phyloP scores from a whole-genome alignment of 2,888 invertebrate genomes.

The Pollenia griseotomentosa region DNA sequence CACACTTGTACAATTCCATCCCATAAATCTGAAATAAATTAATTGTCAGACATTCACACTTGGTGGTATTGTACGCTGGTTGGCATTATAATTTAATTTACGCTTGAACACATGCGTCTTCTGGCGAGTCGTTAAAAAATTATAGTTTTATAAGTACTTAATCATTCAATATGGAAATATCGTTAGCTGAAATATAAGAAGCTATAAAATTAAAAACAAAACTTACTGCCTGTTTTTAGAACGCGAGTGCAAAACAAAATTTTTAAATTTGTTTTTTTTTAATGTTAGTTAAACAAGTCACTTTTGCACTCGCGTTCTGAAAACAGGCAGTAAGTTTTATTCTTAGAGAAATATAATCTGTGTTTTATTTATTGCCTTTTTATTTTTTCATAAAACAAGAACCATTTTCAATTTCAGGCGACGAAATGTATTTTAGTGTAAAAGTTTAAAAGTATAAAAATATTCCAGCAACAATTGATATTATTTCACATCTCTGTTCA shows the following conservation, averaged over 20 bases:
- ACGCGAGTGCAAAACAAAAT: no score
- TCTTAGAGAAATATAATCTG: no score
- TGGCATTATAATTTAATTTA: constrained; percentile 49
- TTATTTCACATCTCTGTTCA: constrained; percentile 15
- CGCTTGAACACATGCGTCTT: constrained; percentile 59
- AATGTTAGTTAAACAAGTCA: no score
- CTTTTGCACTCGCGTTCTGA: no score
- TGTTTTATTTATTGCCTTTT: no score
- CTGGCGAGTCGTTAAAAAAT: constrained; percentile 12
- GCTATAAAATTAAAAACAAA: no score
- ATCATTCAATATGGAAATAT: background rate
- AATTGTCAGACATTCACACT: constrained; percentile 55
- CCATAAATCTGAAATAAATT: constrained; percentile 50
- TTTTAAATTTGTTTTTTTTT: no score
- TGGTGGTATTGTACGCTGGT: constrained; percentile 41
- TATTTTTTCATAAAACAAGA: background rate
- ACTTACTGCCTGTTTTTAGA: no score
- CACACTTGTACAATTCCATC: background rate
- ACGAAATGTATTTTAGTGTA: background rate
- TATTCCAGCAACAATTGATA: constrained; percentile 48
- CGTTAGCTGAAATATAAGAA: background rate
- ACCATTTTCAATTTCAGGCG: background rate
- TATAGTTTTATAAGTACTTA: constrained; percentile 18
- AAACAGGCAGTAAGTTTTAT: no score
- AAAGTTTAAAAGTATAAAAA: background rate